These are phyloP conservation scores for Recurvirostra avosetta DNA, from an alignment of 2,113 vertebrate genomes.

Conservation along the genomic window DNA sequence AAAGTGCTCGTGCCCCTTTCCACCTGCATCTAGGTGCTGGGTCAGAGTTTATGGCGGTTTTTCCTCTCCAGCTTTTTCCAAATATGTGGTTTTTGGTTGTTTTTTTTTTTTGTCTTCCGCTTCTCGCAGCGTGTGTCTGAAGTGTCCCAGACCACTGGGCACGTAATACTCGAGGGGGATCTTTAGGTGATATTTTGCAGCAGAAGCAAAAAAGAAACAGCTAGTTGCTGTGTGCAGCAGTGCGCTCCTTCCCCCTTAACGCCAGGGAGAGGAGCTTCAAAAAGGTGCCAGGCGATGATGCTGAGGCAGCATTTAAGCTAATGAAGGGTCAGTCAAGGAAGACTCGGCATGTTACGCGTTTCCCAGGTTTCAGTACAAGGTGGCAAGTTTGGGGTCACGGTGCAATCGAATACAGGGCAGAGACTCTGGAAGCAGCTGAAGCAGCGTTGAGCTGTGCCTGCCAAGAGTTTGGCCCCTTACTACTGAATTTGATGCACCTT, in stretches of 20 bases:
- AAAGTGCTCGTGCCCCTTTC: neutral
- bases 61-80: neutral
- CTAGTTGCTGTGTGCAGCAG: neutral
- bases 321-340: neutral
- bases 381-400: neutral
- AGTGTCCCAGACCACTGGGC: neutral
- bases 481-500: neutral
- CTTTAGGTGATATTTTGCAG: neutral
- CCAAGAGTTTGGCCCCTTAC: neutral
- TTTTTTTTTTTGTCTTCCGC: neutral
- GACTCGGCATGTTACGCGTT: rapidly evolving
- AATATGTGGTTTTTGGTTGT: too few species aligned
- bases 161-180: rapidly evolving
- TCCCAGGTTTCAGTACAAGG: neutral
- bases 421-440: neutral
- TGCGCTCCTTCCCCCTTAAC: neutral
- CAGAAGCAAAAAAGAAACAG: neutral
- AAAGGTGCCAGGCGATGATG: neutral
- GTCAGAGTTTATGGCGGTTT: neutral
- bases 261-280: neutral
- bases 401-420: rapidly evolving
- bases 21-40: neutral
- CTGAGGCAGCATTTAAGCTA: neutral
- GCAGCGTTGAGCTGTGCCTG: neutral
- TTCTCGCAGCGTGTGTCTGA: neutral